phyloP scores from a whole-genome alignment of 2,888 invertebrate species.

The Odontocolon sp. region DNA sequence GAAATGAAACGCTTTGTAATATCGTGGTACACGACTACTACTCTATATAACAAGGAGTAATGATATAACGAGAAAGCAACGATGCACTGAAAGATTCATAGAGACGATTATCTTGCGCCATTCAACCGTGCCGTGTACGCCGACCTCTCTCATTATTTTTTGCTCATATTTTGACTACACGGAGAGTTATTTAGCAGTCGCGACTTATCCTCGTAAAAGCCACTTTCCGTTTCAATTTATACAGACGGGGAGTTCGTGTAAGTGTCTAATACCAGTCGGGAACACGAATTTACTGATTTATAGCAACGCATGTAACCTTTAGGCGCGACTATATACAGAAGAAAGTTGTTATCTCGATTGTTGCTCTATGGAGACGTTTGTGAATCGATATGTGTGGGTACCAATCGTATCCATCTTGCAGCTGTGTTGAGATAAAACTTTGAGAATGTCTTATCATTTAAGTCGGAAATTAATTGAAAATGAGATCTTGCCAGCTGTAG shows the following conservation, averaged over 20 bases:
- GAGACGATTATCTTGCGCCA: constrained; percentile 56
- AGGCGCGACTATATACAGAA: constrained; percentile 60
- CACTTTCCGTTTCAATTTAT: constrained; percentile 62
- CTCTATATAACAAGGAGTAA: constrained; percentile 30
- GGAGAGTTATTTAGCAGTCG: constrained; percentile 34
- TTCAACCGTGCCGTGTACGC: constrained; percentile 52
- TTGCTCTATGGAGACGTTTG: constrained; percentile 19
- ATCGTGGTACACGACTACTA: constrained; percentile 25
- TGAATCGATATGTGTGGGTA: not conserved
- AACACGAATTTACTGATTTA: constrained; percentile 58
- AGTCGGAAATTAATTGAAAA: constrained; percentile 19
- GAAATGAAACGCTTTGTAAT: not conserved
- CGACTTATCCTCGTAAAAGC: constrained; percentile 34
- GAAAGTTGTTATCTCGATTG: constrained; percentile 68
- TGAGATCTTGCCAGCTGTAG: constrained; percentile 16
- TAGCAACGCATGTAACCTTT: constrained; percentile 65
- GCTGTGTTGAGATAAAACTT: not conserved
- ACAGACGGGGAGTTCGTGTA: constrained; percentile 12
- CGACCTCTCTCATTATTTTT: constrained; percentile 40
- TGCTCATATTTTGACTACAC: constrained; percentile 9
- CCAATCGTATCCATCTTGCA: not conserved
- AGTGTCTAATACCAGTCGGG: not conserved
- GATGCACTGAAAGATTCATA: constrained; percentile 59
- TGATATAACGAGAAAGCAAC: constrained; percentile 53
- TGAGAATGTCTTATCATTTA: not conserved